Evolutionary conservation across 2,113 vertebrate species (phyloP).

Genomic region (Neogale vison): DNA sequence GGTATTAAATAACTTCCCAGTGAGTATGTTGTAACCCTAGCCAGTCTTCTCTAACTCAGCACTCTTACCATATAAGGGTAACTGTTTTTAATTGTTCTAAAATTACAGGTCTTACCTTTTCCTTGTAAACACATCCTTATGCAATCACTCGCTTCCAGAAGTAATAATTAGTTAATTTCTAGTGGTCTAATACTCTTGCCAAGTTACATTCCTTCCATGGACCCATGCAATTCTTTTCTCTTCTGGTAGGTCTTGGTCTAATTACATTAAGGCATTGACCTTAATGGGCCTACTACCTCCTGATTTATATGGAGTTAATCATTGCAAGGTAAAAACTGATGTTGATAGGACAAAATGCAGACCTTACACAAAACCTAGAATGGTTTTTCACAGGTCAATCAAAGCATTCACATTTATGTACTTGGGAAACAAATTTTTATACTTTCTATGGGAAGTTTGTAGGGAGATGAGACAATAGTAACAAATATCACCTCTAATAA

Average conservation of each 20-base stretch:
- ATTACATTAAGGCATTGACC: background rate
- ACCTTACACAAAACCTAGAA: background rate
- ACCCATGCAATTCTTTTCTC: constrained; percentile 56
- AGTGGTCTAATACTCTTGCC: constrained; percentile 61
- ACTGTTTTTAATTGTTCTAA: constrained; percentile 67
- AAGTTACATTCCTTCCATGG: constrained; percentile 68
- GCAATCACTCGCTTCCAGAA: constrained; percentile 52
- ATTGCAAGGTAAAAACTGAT: background rate
- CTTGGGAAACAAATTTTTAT: background rate
- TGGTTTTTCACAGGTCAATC: background rate
- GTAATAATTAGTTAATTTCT: constrained; percentile 62
- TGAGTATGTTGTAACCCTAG: constrained; percentile 4
- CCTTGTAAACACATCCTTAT: constrained; percentile 66
- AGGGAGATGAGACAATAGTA: background rate
- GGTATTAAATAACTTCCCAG: constrained; percentile 51
- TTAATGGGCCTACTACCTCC: background rate
- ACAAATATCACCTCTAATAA: background rate
- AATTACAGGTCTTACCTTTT: constrained; percentile 67
- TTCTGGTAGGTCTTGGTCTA: constrained; percentile 41
- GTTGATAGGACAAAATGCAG: background rate
- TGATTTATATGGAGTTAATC: constrained; percentile 26
- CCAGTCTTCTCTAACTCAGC: constrained; percentile 48
- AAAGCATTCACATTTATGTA: constrained; percentile 12
- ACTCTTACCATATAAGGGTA: constrained; percentile 61
- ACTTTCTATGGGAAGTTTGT: background rate